Percentiles rank a stretch among this genome's conserved stretches.
Evolutionary conservation across 1,140 invertebrate species (phyloP).

Genomic region (Ceratina japonica): DNA sequence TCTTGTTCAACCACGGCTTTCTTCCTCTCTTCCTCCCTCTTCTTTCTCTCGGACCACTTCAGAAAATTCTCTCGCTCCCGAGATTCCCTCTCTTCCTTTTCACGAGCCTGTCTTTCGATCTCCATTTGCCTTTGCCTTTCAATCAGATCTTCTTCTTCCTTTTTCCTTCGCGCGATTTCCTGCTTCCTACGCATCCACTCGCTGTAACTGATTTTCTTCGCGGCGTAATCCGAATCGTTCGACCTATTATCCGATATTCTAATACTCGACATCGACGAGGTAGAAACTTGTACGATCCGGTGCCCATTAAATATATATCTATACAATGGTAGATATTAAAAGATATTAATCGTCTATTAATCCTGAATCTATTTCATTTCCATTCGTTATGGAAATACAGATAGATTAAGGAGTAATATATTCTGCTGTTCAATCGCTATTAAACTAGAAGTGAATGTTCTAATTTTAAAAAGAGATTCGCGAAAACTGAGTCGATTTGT

Average conservation of each 20-base stretch:
- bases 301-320: slow-evolving; percentile 55
- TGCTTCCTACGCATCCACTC: slow-evolving; percentile 70
- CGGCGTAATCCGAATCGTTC: not conserved
- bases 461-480: too few relatives aligned
- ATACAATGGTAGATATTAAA: not conserved
- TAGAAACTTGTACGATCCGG: slow-evolving; percentile 58
- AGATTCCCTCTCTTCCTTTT: slow-evolving; percentile 62
- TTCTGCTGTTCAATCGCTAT: too few relatives aligned
- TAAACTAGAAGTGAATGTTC: too few relatives aligned
- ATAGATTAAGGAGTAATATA: too few relatives aligned
- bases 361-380: too few relatives aligned
- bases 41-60: slow-evolving; percentile 68
- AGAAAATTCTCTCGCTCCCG: slow-evolving; percentile 67
- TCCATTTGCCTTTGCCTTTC: slow-evolving; percentile 52
- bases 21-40: slow-evolving; percentile 58
- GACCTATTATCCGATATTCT: slow-evolving; percentile 12
- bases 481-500: too few relatives aligned
- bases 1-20: slow-evolving; percentile 62
- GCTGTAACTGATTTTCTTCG: slow-evolving; percentile 59
- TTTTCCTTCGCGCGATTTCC: slow-evolving; percentile 48
- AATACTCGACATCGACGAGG: slow-evolving; percentile 51
- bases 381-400: too few relatives aligned
- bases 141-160: slow-evolving; percentile 45
- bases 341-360: not conserved
- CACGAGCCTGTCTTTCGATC: slow-evolving; percentile 51